Evolutionary conservation across 2,113 vertebrate genomes (phyloP).

Genomic region (Mormyrus iriodes): DNA sequence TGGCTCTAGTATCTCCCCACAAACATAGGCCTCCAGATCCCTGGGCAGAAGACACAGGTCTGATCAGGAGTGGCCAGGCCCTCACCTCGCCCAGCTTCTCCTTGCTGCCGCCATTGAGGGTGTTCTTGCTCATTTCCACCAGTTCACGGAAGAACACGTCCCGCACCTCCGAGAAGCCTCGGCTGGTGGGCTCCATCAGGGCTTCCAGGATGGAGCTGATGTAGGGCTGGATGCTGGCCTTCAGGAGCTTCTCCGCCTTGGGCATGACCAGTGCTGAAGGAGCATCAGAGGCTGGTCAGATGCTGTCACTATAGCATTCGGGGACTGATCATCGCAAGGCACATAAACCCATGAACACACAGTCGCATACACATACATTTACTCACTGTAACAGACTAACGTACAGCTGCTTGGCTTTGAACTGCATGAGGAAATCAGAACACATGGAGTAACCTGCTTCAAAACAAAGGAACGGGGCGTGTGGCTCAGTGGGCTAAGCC

Average conservation of each 20-base stretch:
- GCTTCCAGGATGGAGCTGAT: slow-evolving; percentile 91
- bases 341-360: neutral
- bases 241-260: slow-evolving; percentile 81
- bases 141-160: slow-evolving; percentile 89
- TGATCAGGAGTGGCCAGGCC: neutral
- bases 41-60: neutral
- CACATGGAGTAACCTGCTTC: neutral
- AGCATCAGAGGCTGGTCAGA: neutral
- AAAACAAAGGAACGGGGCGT: neutral
- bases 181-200: slow-evolving; percentile 90
- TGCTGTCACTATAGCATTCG: neutral
- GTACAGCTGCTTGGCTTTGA: neutral
- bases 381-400: neutral
- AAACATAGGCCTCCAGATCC: neutral
- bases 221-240: slow-evolving; percentile 82
- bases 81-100: slow-evolving; percentile 85
- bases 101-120: slow-evolving; percentile 74
- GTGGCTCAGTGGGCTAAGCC: neutral
- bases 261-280: slow-evolving; percentile 74
- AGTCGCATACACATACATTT: neutral
- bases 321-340: neutral
- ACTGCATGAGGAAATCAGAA: neutral
- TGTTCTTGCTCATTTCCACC: slow-evolving; percentile 89
- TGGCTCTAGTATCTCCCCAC: neutral
- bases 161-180: slow-evolving; percentile 85